Conservation (phyloP, 2,888 invertebrate genomes). For the Hyppa rectilinea region DNA sequence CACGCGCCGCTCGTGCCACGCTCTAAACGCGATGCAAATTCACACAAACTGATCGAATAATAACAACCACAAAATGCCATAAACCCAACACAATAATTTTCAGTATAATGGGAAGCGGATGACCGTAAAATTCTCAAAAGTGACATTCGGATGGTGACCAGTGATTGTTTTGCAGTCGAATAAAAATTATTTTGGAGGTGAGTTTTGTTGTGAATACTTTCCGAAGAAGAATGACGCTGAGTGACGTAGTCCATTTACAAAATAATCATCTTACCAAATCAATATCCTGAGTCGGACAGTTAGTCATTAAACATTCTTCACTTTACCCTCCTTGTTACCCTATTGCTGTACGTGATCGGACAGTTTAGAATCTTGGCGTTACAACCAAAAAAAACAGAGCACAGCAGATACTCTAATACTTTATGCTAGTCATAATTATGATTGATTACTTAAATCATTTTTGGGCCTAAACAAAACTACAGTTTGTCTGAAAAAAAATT, state of each 20-base stretch:
- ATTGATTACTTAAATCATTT: background rate
- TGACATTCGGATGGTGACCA: conserved; percentile 55
- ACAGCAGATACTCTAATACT: conserved; percentile 14
- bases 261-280: conserved; percentile 63
- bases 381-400: no score
- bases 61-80: conserved; percentile 71
- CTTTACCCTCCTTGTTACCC: conserved; percentile 5
- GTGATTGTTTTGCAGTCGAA: conserved; percentile 62
- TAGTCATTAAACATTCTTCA: conserved; percentile 37
- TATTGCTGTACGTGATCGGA: conserved; percentile 6
- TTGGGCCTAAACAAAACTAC: background rate
- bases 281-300: conserved; percentile 40
- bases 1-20: conserved; percentile 59
- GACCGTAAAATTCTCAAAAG: conserved; percentile 64
- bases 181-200: conserved; percentile 71
- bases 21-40: conserved; percentile 58
- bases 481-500: conserved; percentile 9
- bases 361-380: conserved; percentile 25
- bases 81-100: conserved; percentile 68
- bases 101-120: conserved; percentile 68
- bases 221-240: conserved; percentile 65
- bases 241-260: conserved; percentile 67
- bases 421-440: background rate
- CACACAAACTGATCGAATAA: conserved; percentile 65
- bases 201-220: conserved; percentile 73